Base-by-base conservation (phyloP, 1,140 invertebrate genomes). In the Stegodyphus dumicola region DNA sequence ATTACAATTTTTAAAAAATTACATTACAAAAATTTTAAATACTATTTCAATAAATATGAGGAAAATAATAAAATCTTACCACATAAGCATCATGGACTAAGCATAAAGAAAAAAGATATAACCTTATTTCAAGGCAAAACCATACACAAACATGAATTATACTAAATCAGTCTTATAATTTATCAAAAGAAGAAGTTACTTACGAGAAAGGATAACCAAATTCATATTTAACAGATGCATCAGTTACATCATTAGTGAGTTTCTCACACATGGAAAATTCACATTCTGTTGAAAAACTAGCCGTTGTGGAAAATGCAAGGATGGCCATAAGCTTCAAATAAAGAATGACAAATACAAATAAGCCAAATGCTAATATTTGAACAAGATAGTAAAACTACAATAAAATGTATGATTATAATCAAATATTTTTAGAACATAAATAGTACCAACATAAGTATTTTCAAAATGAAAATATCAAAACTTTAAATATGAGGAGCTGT, bases 251-350 rank as follows among this genome's bases (percentile, higher is more conserved):
- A 5, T 53, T 15, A 17, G 10, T 64, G 53, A 52, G 10, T 52
- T 90, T 91, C 10, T 33, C 33, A 33, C 33, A 56, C 10, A 90
- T 87, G 6, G 75, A 17, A 56, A 91, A 90, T 6, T 81, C 75
- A 65, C 89, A 89, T n/a, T 53, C 67, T 15, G 90, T 89, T 3
- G 87, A 86, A 88, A 91, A 93, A 77, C 90, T 91, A n/a, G 90
- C 89, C 17, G 92, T 93, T 9, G 92, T 92, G 56, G 92, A 91
- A 90, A 93, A 93, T 33, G 92, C 93, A 89, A 92, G 91, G 77
- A 93, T 93, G n/a, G 92, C 90, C 89, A 93, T 93, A 56, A 93
- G 85, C 91, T 91, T 87, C 17, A 88, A 90, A 86, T 48, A 78
- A 88, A 70, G 15, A 60, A 60, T 60, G 33, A 33, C 33, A 33